phyloP scores from a whole-genome alignment of 2,888 invertebrate genomes.

The Leuctra nigra region DNA sequence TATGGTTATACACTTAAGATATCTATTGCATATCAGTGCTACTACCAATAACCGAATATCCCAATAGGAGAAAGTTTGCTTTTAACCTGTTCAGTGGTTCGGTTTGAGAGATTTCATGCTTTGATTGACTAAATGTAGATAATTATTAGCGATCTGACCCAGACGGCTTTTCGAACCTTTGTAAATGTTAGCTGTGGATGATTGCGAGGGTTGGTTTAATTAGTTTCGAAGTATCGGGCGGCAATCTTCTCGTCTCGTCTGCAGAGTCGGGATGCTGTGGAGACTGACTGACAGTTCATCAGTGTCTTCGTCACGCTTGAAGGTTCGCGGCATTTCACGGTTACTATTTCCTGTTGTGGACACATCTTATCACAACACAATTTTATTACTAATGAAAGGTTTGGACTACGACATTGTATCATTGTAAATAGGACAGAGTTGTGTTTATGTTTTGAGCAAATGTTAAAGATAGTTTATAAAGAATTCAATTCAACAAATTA shows the following conservation, averaged over 20 bases:
- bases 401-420: too few species aligned
- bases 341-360: too few species aligned
- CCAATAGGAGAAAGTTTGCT: neutral
- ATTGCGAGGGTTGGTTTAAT: constrained; percentile 3
- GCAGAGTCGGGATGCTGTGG: neutral
- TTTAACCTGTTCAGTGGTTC: neutral
- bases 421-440: too few species aligned
- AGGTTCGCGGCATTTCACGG: too few species aligned
- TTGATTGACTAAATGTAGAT: constrained; percentile 17
- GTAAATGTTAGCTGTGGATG: neutral
- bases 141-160: constrained; percentile 7
- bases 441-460: too few species aligned
- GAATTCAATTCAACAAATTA: too few species aligned
- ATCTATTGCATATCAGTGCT: neutral
- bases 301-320: too few species aligned
- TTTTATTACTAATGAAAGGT: too few species aligned
- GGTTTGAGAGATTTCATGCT: neutral
- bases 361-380: too few species aligned
- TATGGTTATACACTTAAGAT: too few species aligned
- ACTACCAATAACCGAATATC: neutral
- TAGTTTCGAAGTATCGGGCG: constrained; percentile 11
- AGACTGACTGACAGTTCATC: too few species aligned
- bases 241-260: constrained; percentile 3
- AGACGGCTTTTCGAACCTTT: constrained; percentile 15
- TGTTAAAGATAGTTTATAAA: too few species aligned